Evolutionary conservation across 2,888 invertebrate genomes (phyloP), one percentile per base, ranked within the genome.

Genomic region (Gonocerus acuteangulatus): DNA sequence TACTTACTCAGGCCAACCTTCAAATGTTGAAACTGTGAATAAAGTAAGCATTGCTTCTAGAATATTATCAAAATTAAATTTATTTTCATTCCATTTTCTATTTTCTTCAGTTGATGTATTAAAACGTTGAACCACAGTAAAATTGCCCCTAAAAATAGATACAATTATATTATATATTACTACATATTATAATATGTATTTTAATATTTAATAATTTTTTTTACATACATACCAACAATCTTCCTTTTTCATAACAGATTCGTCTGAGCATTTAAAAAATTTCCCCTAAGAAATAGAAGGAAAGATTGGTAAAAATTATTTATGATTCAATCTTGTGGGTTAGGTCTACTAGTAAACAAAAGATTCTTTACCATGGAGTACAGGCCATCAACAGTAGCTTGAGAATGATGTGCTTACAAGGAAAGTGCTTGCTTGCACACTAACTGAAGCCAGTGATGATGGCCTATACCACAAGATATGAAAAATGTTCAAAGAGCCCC

Each of bases 1-100:
- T 27, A 76, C 82, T 80, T 77, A 95, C 93, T 79, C 80, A 65
- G 97, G 97, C 99, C 99, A 99, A 69, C 99, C 99, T 77, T 99
- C 99, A 80, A 99, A 99, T 49, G 99, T 99, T 45, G 97, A 94
- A 27, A 99, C 97, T 6, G 97, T 97, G 76, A 99, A 99, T 54
- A 99, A 81, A 1, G 97, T 97, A 60, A 99, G 80, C 95, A 99
- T 95, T 61, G 95, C 99, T 76, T 95, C 94, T 69, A 89, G 88
- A 48, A 99, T 97, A 76, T 97, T 91, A 76, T 99, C 97, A 75
- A 96, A 99, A 78, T 99, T 95, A 75, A 99, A 96, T 71, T 86
- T 83, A 73, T 94, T 89, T 68, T 84, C 84, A 39, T 76, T 77
- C 99, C 99, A 99, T 67, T 80, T 80, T 68, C 99, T 81, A 65